Evolutionary conservation across 2,888 invertebrate species (phyloP), one percentile per base, ranked within the genome.

Genomic region (Pristionchus japonicus): DNA sequence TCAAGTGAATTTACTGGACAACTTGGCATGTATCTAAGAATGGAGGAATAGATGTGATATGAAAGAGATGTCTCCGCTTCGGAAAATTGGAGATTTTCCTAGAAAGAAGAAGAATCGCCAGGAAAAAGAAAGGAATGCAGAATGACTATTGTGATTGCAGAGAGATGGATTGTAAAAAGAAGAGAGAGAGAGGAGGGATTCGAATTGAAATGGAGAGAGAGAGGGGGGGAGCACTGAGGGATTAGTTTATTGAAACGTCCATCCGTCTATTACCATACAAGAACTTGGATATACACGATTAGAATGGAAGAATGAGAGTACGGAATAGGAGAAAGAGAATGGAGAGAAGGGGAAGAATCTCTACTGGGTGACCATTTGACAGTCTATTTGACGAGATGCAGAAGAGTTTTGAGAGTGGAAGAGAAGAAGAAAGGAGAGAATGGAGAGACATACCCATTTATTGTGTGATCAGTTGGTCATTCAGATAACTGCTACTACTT

Each of bases 161-260:
- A 82, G 82, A 83, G 52, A 83, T n/a, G 57, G 52, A 52, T 83
- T 34, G 83, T 52, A 57, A 47, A 37, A 83, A n/a, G n/a, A 37
- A 27, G 31, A 83, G 83, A 83, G 83, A 20, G n/a, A 47, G 57
- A 49, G 27, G 83, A 83, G 52, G 57, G 52, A 52, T 52, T 34
- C 27, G 31, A 57, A 23, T 31, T 34, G 83, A 52, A 37, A 80
- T 27, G 17, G 80, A 43, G 80, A n/a, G 80, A 80, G 47, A n/a
- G 80, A 77, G 43, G 9, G 43, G 1, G 52, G n/a, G 83, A 27
- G 37, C 43, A 57, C 83, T 40, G 11, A n/a, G 52, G 57, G 52
- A 83, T 40, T 77, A 64, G 64, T 64, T 64, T 64, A 64, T 64
- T 64, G 64, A 31, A 64, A 64, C 27, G 64, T 9, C 64, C 64